Base-by-base conservation (phyloP, 2,113 vertebrate species). In the Cheirogaleus medius region DNA sequence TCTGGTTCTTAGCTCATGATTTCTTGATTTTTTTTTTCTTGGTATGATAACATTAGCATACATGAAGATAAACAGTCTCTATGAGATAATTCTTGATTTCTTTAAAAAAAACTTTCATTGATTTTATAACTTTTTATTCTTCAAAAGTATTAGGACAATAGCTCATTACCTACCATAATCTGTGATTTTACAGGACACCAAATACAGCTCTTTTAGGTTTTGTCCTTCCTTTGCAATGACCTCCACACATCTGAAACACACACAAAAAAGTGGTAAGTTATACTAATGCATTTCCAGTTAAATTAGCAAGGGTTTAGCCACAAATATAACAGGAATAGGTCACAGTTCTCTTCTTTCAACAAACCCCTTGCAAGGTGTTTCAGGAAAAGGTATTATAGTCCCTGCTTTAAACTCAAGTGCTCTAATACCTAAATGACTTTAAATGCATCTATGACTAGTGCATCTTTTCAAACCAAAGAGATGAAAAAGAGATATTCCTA, bases 171-270 rank as follows among this genome's bases (percentile, higher is more conserved):
- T 99, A 99, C 99, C 99, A 97, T 99, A 99, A 98, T 99, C 99
- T 85, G 99, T 99, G 99, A 99, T 99, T 98, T 99, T 99, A 98
- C 99, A 99, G 94, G 99, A 99, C 94, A 99, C 99, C 85, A 99
- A 99, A 96, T 99, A 99, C 34, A 99, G 99, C 98, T 99, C 99
- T 98, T 99, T 99, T 96, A 99, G 98, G 95, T 99, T 99, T 87
- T 98, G 98, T 54, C 99, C 99, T 98, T 99, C 99, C 99, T 99
- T 99, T 98, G 99, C 99, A 89, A 99, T 99, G 98, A 99, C 99
- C 98, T 99, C 99, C 98, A 99, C 99, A 98, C 99, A 99, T 98
- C 99, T 99, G 98, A 93, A 98, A 99, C 66, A 99, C n/a, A 98
- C 27, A 98, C 1, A 98, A 44, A 98, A 81, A 98, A 78, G 96